phyloP scores from a whole-genome alignment of 2,797 vertebrate species.

The Gambelia wislizenii region DNA sequence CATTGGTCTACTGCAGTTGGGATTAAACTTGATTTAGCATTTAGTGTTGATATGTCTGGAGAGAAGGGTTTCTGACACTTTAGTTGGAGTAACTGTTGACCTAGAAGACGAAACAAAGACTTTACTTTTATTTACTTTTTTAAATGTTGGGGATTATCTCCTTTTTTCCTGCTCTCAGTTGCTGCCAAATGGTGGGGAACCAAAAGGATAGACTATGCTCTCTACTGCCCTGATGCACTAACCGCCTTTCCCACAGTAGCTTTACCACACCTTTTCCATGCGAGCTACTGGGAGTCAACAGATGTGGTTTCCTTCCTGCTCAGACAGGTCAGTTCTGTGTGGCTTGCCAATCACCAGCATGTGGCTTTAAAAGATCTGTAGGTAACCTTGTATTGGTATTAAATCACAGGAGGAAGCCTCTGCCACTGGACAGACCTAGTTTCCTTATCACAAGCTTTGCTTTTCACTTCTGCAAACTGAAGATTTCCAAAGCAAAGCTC shows the following conservation, averaged over 20 bases:
- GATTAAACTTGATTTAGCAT: too few relatives aligned
- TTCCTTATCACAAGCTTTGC: not conserved
- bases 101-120: rapidly evolving
- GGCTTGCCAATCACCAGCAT: not conserved
- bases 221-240: slow-evolving; percentile 96
- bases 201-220: slow-evolving; percentile 96
- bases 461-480: not conserved
- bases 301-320: slow-evolving; percentile 96
- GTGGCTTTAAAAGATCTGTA: not conserved
- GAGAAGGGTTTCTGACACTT: not conserved
- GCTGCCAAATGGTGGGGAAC: slow-evolving; percentile 94
- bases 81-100: slow-evolving; percentile 24
- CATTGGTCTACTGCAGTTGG: too few relatives aligned
- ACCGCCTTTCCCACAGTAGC: slow-evolving; percentile 97
- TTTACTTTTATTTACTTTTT: rapidly evolving
- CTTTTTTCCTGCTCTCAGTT: slow-evolving; percentile 74
- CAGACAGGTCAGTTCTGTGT: slow-evolving; percentile 86
- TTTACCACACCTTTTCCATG: slow-evolving; percentile 96
- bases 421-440: not conserved
- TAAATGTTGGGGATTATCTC: not conserved
- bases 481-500: slow-evolving; percentile 4
- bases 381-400: rapidly evolving
- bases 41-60: not conserved
- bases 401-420: rapidly evolving
- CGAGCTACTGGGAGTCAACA: slow-evolving; percentile 99